Evolutionary conservation across 2,113 vertebrate genomes (phyloP).

Genomic region (Callipepla squamata): DNA sequence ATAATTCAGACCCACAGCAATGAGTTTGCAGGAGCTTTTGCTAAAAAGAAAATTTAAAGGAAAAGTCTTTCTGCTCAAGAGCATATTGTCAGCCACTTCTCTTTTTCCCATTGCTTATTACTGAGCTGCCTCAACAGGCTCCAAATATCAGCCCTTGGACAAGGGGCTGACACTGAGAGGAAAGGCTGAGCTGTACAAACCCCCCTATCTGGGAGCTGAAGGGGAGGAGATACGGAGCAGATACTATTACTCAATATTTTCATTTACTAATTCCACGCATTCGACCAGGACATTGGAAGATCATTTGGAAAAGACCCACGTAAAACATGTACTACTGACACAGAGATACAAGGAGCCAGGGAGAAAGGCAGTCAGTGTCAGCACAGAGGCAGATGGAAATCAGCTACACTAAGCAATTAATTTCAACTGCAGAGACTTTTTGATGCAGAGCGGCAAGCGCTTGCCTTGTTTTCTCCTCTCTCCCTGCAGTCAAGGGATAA

Average conservation of each 20-base stretch:
- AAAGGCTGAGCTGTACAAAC: not conserved
- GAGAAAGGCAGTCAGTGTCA: not conserved
- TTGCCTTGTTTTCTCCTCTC: not conserved
- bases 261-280: not conserved
- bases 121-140: not conserved
- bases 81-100: not conserved
- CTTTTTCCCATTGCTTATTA: not conserved
- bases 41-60: not conserved
- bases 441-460: not conserved
- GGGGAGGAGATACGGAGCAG: not conserved
- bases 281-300: not conserved
- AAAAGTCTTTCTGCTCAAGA: not conserved
- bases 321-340: not conserved
- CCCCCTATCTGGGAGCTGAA: not conserved
- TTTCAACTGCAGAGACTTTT: not conserved
- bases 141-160: not conserved
- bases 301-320: not conserved
- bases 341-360: not conserved
- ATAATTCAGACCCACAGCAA: not conserved
- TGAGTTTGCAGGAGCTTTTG: not conserved
- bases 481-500: not conserved
- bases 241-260: not conserved
- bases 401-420: not conserved
- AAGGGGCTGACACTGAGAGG: not conserved
- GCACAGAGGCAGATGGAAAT: not conserved